Base-by-base conservation (phyloP, 1,140 invertebrate species). In the Achroia grisella region DNA sequence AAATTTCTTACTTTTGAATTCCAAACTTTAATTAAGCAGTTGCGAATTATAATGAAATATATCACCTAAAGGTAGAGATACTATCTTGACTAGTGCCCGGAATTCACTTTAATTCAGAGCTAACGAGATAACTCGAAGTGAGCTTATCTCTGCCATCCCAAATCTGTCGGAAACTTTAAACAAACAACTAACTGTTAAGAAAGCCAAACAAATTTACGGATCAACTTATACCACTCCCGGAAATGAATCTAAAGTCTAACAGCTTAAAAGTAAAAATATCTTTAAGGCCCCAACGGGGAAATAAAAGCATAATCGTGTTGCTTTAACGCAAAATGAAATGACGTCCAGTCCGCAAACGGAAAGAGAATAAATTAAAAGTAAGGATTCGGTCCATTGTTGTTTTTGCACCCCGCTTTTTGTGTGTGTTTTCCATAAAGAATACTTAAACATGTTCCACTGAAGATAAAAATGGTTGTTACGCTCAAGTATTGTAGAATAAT, bases 241-340 rank as follows among this genome's bases (percentile, higher is more conserved):
- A 63, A 59, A 66, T 56, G 43, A 62, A 54, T 57, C 45, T 39
- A 55, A 39, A 30, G 47, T 43, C 49, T 65, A 53, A 65, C 50
- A 53, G 62, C 36, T 62, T 58, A 47, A 57, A 62, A 44, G 46
- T 51, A 54, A 62, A 62, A 64, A 59, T 58, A 54, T 61, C 62
- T 62, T 23, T 23, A 58, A 45, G 51, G 52, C 45, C 54, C 48
- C 52, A 50, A 44, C 44, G 54, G 55, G 51, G 17, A 23, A 71
- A 71, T 78, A 76, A 78, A 74, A 74, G 70, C 65, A 67, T 68
- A 76, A 69, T 61, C 71, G 65, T 73, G 67, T 80, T 71, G 56
- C 62, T 65, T 71, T 62, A 62, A 58, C 48, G 48, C 56, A 59
- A 60, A 72, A 69, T 61, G 57, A 71, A 76, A 78, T 76, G 71